A percentile compares a stretch with the other conserved stretches of the same genome.
phyloP scores from a whole-genome alignment of 2,797 vertebrate species.

The Rhynchonycteris naso region DNA sequence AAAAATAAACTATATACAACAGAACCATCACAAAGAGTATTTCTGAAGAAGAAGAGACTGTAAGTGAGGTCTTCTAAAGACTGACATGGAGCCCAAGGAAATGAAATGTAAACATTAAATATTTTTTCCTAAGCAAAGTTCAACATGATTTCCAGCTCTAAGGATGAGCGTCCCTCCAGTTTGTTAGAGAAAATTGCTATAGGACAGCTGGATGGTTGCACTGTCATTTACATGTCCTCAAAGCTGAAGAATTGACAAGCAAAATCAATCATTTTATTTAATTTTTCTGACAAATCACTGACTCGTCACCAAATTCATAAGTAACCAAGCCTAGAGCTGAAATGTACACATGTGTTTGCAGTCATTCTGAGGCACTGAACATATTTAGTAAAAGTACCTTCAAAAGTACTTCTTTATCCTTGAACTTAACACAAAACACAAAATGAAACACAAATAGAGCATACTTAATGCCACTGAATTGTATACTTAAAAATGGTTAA shows the following conservation, averaged over 20 bases:
- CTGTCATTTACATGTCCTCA: background rate
- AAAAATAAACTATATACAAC: background rate
- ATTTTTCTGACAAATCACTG: background rate
- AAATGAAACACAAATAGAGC: background rate
- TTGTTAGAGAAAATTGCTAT: background rate
- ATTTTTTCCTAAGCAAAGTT: background rate
- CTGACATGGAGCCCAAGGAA: background rate
- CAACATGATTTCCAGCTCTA: accelerated
- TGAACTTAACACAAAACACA: background rate
- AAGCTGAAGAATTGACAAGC: background rate
- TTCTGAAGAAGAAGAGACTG: background rate
- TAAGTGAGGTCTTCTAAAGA: background rate
- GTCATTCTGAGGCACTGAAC: background rate
- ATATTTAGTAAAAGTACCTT: background rate
- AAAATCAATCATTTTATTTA: background rate
- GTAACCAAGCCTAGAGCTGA: background rate
- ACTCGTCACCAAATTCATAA: background rate
- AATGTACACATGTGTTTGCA: background rate
- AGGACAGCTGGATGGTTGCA: background rate
- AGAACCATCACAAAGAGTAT: background rate
- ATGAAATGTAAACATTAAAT: background rate
- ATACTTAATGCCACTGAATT: background rate
- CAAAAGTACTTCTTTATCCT: background rate
- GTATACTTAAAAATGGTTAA: background rate
- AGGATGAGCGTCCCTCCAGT: background rate